Conservation (phyloP, 2,113 vertebrate genomes). For the Prinia subflava region DNA sequence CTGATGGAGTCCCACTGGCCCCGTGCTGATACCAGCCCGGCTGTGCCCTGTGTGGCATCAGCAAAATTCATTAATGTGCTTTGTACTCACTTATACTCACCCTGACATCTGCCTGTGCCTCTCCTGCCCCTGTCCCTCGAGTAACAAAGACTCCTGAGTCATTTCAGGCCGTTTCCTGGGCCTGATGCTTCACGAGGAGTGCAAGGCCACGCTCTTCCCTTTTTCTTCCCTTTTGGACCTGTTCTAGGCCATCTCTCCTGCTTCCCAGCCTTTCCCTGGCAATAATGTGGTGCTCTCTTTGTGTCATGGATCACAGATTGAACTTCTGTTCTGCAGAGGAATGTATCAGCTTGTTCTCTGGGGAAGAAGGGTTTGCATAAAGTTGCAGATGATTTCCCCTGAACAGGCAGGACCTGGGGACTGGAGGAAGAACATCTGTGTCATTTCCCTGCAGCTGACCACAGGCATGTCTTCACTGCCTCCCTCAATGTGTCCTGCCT, state of each 20-base stretch:
- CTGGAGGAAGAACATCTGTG: constrained; percentile 29
- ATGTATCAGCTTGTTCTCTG: neutral
- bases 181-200: neutral
- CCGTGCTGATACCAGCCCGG: rapidly evolving
- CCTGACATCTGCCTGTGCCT: neutral
- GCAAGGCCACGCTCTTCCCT: neutral
- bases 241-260: neutral
- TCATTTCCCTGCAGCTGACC: constrained; percentile 37
- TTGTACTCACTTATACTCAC: neutral
- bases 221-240: neutral
- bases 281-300: neutral
- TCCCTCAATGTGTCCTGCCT: neutral
- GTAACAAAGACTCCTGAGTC: neutral
- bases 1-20: neutral
- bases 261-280: neutral
- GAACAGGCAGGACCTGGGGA: neutral
- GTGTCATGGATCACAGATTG: neutral
- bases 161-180: neutral
- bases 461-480: neutral
- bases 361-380: neutral
- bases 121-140: rapidly evolving
- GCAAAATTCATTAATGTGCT: neutral
- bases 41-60: neutral
- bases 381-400: constrained; percentile 9
- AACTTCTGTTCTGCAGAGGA: neutral